Percentiles rank a stretch among this genome's conserved stretches.
Evolutionary conservation across 2,797 vertebrate species (phyloP).

Genomic region (Nothura maculosa): DNA sequence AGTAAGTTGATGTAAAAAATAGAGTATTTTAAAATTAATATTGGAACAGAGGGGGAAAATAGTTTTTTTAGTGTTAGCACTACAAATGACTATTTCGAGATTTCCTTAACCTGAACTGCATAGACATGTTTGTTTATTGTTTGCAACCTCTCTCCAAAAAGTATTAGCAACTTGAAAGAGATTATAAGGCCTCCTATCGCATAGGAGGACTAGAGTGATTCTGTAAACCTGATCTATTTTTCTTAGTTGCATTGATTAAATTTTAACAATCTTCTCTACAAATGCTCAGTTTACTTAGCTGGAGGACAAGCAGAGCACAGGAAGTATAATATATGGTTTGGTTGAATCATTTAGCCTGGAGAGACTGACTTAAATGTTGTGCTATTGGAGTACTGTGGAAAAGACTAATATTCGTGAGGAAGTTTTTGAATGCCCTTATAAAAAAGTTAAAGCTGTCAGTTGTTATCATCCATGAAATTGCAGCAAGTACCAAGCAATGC

Average conservation of each 20-base stretch:
- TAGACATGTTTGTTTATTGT: not conserved
- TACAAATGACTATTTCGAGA: not conserved
- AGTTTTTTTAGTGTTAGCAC: not conserved
- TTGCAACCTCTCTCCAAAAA: not conserved
- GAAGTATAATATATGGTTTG: not conserved
- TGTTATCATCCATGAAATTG: not conserved
- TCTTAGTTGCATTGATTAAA: constrained; percentile 26
- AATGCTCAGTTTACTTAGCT: constrained; percentile 4
- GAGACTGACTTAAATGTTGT: not conserved
- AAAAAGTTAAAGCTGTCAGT: not conserved
- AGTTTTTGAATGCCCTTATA: not conserved
- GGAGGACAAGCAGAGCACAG: not conserved
- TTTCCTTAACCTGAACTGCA: not conserved
- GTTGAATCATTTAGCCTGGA: not conserved
- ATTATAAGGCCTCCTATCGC: not conserved
- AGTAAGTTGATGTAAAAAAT: not conserved
- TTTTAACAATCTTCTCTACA: constrained; percentile 29
- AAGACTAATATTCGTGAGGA: not conserved
- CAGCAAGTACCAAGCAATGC: not conserved
- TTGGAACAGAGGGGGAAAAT: not conserved
- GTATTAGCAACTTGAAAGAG: not conserved
- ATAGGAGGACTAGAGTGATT: not conserved
- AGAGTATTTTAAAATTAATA: not conserved
- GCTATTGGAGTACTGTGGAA: not conserved
- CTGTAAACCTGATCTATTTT: constrained; percentile 22